Conservation (phyloP, 2,113 vertebrate species). For the Myocastor coypus region DNA sequence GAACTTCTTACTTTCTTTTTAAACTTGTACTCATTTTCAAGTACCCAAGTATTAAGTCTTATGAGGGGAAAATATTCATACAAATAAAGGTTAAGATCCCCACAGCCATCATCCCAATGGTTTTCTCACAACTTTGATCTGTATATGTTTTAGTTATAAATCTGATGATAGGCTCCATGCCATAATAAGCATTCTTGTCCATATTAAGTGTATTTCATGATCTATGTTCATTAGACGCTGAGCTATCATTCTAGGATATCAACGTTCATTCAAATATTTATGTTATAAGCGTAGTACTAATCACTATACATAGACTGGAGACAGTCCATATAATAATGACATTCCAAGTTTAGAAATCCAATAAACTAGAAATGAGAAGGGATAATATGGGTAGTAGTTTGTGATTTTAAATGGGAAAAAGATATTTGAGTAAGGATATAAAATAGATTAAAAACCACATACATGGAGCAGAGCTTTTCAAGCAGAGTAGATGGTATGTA, state of each 20-base stretch:
- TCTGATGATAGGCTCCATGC: constrained; percentile 3
- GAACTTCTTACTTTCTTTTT: constrained; percentile 32
- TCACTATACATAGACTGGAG: background rate
- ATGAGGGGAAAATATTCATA: background rate
- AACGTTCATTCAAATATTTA: background rate
- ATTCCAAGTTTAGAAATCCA: background rate
- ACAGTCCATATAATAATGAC: background rate
- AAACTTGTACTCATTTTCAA: constrained; percentile 39
- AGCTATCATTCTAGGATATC: background rate
- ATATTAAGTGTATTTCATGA: constrained; percentile 23
- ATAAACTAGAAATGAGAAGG: constrained; percentile 38
- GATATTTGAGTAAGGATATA: background rate
- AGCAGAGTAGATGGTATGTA: background rate
- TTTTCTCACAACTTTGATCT: background rate
- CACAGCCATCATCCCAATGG: background rate
- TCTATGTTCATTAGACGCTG: background rate
- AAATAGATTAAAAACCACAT: background rate
- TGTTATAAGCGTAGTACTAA: background rate
- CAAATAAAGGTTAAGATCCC: background rate
- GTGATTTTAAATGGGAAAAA: background rate
- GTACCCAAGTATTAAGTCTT: background rate
- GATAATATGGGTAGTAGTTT: background rate
- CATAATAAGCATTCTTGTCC: background rate
- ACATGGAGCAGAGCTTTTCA: background rate
- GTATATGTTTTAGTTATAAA: background rate